Percentiles rank a stretch among this genome's conserved stretches.
Conservation (phyloP, 2,113 vertebrate species). For the Cygnus buccinator region DNA sequence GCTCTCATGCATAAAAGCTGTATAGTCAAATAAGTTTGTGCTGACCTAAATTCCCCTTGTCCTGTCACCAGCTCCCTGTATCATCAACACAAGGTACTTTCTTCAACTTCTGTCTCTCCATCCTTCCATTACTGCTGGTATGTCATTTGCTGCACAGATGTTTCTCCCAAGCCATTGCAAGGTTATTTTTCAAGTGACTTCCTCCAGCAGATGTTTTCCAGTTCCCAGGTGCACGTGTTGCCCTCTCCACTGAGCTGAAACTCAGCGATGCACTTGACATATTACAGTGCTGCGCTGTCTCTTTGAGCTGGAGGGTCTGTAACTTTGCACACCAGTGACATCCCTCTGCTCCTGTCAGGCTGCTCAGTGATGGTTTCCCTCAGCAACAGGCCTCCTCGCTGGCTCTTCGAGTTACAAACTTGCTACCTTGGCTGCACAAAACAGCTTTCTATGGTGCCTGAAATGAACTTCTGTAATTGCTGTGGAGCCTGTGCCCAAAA, state of each 20-base stretch:
- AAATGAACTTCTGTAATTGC: neutral
- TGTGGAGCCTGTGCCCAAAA: neutral
- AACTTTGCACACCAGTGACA: neutral
- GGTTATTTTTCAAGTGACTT: constrained; percentile 77
- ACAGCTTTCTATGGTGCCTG: neutral
- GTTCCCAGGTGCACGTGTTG: constrained; percentile 55
- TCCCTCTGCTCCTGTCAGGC: neutral
- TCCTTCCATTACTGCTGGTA: constrained; percentile 9
- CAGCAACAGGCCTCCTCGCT: neutral
- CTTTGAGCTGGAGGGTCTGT: constrained; percentile 14
- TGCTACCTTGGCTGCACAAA: neutral
- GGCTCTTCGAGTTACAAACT: neutral
- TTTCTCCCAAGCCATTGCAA: constrained; percentile 64
- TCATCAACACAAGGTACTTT: neutral
- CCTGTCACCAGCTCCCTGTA: constrained; percentile 2
- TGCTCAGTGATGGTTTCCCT: neutral
- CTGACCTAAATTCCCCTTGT: constrained; percentile 25
- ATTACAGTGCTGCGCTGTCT: fast-evolving
- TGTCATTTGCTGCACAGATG: constrained; percentile 69
- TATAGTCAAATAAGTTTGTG: neutral
- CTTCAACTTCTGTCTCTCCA: neutral
- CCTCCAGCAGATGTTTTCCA: constrained; percentile 76
- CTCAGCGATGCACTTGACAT: neutral
- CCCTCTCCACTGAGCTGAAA: constrained; percentile 23
- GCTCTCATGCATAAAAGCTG: neutral